phyloP scores from a whole-genome alignment of 1,140 invertebrate species.

The Babylonia areolata region DNA sequence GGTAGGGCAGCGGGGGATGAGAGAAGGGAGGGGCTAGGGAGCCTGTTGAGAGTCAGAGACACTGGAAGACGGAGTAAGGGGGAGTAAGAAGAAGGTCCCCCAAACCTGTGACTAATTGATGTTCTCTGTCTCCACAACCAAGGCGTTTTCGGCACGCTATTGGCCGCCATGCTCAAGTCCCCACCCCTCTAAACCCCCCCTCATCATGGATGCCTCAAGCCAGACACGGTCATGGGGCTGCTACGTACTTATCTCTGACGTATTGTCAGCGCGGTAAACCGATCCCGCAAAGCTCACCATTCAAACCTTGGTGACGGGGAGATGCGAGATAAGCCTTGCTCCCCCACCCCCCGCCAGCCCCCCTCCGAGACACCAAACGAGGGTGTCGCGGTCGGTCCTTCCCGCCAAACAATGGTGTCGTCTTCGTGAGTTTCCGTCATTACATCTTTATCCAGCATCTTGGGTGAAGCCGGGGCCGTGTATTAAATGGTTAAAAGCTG shows the following conservation, averaged over 20 bases:
- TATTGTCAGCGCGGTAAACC: background rate
- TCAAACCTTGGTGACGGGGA: background rate
- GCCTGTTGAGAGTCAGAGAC: background rate
- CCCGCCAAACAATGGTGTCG: background rate
- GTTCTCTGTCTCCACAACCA: background rate
- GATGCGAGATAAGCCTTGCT: background rate
- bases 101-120: background rate
- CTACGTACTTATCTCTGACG: background rate
- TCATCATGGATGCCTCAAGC: background rate
- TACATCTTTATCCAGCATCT: background rate
- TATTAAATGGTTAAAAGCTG: constrained; percentile 11
- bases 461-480: background rate
- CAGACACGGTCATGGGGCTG: background rate
- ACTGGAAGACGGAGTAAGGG: background rate
- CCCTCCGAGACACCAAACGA: background rate
- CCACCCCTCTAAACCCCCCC: background rate
- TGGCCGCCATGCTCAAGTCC: background rate
- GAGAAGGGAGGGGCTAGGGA: background rate
- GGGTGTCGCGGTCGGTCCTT: background rate
- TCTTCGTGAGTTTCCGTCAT: constrained; percentile 21
- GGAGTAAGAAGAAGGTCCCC: background rate
- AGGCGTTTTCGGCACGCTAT: background rate
- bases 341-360: background rate
- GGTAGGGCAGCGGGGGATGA: background rate
- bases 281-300: constrained; percentile 4